These are phyloP conservation scores for Sebastolobus altivelis DNA, from an alignment of 2,797 vertebrate species.

Conservation along the genomic window DNA sequence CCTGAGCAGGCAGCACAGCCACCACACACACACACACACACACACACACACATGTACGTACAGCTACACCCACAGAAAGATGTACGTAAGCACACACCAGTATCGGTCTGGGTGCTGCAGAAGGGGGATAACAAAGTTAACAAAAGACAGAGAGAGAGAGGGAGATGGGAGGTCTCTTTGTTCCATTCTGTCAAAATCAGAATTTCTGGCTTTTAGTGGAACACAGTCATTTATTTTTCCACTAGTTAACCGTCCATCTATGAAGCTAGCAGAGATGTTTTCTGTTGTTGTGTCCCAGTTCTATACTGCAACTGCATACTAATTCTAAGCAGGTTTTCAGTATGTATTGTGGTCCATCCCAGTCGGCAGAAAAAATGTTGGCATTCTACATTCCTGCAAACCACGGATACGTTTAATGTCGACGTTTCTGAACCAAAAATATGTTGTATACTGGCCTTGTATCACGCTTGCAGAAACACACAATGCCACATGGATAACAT, in stretches of 20 bases:
- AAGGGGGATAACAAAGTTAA: constrained; percentile 66
- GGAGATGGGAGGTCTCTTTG: constrained; percentile 53
- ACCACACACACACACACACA: constrained; percentile 53
- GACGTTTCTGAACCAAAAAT: not conserved
- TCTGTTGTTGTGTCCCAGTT: not conserved
- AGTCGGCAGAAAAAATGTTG: rapidly evolving
- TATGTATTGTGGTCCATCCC: not conserved
- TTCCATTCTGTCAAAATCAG: constrained; percentile 34
- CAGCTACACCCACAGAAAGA: constrained; percentile 70
- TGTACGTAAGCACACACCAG: constrained; percentile 52
- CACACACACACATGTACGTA: constrained; percentile 13
- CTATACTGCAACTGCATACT: not conserved
- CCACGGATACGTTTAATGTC: not conserved
- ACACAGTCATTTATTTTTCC: not conserved
- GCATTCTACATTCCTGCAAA: not conserved
- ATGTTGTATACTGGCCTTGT: rapidly evolving
- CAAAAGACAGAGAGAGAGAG: constrained; percentile 63
- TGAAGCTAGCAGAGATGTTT: not conserved
- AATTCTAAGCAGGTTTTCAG: not conserved
- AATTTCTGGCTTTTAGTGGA: constrained; percentile 22
- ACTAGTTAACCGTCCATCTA: not conserved
- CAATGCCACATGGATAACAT: not conserved
- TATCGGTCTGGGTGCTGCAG: constrained; percentile 46
- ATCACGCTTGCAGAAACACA: not conserved
- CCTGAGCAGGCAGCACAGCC: constrained; percentile 73